Conservation (phyloP, 1,140 invertebrate genomes). For the Calephelis virginiensis region DNA sequence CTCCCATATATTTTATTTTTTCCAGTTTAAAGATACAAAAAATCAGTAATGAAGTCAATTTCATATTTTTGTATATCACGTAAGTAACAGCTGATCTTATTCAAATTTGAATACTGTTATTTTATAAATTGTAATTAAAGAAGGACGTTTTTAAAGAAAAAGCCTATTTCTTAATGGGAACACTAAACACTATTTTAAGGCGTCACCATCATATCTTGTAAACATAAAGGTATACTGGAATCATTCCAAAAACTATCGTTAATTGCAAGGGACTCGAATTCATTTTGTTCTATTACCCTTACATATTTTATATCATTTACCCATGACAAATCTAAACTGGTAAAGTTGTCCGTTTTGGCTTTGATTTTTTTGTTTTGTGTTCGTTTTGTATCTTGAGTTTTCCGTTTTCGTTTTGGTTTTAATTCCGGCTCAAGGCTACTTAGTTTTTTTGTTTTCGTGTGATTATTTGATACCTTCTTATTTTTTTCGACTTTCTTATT, state of each 20-base stretch:
- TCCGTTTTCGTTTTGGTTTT: not conserved
- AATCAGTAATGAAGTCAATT: too few relatives aligned
- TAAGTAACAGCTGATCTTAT: too few relatives aligned
- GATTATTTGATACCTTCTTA: not conserved
- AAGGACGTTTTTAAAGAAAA: too few relatives aligned
- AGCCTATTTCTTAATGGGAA: too few relatives aligned
- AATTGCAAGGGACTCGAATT: constrained; percentile 38
- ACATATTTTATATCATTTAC: constrained; percentile 49
- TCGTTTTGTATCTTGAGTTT: too few relatives aligned
- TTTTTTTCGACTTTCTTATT: not conserved
- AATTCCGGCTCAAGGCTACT: not conserved
- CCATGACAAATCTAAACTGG: constrained; percentile 48
- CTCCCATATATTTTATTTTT: too few relatives aligned
- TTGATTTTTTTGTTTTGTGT: constrained; percentile 12
- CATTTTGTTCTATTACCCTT: constrained; percentile 40
- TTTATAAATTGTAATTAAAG: too few relatives aligned
- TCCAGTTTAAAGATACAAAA: too few relatives aligned
- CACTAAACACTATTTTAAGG: too few relatives aligned
- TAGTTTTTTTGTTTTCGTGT: not conserved
- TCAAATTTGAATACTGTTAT: too few relatives aligned
- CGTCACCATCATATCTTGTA: constrained; percentile 7
- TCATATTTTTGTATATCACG: too few relatives aligned
- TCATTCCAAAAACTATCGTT: constrained; percentile 52
- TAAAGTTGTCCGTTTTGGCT: constrained; percentile 3
- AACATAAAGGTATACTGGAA: constrained; percentile 34